Evolutionary conservation across 2,888 invertebrate genomes (phyloP).

Genomic region (Ochropleura plecta): DNA sequence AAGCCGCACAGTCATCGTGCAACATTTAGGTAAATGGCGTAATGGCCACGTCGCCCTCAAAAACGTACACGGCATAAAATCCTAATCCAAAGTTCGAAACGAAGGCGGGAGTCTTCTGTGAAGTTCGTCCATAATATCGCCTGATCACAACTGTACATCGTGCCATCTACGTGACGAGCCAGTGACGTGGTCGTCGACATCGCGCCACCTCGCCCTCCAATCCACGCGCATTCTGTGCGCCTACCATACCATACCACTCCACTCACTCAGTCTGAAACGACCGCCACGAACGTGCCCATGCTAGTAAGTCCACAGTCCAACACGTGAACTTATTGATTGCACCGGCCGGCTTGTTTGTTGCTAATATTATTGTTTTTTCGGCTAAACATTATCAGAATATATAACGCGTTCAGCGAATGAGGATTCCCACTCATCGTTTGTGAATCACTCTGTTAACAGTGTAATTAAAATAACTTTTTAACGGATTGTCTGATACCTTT

Average conservation of each 20-base stretch:
- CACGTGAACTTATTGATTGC: constrained; percentile 76
- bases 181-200: constrained; percentile 84
- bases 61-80: background rate
- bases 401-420: constrained; percentile 33
- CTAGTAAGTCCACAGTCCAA: constrained; percentile 74
- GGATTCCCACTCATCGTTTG: constrained; percentile 34
- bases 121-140: constrained; percentile 59
- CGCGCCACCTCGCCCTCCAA: constrained; percentile 87
- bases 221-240: constrained; percentile 74
- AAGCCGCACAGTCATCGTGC: constrained; percentile 2
- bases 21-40: constrained; percentile 22
- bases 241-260: constrained; percentile 62
- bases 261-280: constrained; percentile 65
- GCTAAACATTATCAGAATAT: constrained; percentile 37
- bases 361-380: constrained; percentile 57
- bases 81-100: constrained; percentile 56
- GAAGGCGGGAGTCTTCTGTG: constrained; percentile 19
- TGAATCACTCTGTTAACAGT: constrained; percentile 31
- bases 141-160: constrained; percentile 71
- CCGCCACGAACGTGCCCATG: constrained; percentile 52
- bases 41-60: constrained; percentile 27
- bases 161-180: constrained; percentile 69
- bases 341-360: constrained; percentile 61
- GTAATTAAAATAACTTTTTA: constrained; percentile 35
- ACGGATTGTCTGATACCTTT: constrained; percentile 23